Evolutionary conservation across 2,888 invertebrate genomes (phyloP), one percentile per base, ranked within the genome.

Genomic region (Kryphioiulus occultus): DNA sequence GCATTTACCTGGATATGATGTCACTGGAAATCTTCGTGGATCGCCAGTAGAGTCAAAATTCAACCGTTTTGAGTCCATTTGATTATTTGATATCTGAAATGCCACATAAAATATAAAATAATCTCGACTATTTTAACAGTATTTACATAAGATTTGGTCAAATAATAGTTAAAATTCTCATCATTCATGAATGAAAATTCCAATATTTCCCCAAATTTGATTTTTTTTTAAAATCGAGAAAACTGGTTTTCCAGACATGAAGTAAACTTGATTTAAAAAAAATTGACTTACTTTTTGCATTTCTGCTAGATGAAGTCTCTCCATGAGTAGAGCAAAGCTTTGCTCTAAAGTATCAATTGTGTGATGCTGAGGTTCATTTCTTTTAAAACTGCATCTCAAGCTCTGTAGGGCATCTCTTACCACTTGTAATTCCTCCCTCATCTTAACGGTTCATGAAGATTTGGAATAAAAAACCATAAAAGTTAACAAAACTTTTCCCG

Each of bases 331-430:
- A 15, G 92, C 90, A 26, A 92, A 91, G 88, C 91, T 92, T 88
- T 92, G 91, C 89, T 92, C 92, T 82, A 92, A 89, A 0, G 91
- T 91, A 89, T 92, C 92, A 44, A 92, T 90, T 0, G 92, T 91
- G 86, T 92, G 91, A 85, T 92, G 92, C 44, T 91, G 91, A 5
- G 92, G 91, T 88, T 92, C 92, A 26, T 91, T 91, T 30, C 90
- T 90, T 44, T 90, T 90, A 90, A 92, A 92, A 89, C 91, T 90
- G 17, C 90, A 90, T 19, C 92, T 90, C 44, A 92, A 90, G 89
- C 91, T 91, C 19, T 91, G 90, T 87, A 92, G 90, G 19, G 92
- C 92, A 87, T 92, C 92, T 59, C 91, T 90, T 15, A 92, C 91
- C 32, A 92, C 90, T 85, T 91, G 91, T 30, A 92, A 89, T 88